Evolutionary conservation across 2,797 vertebrate species (phyloP).

Genomic region (Parauchenoglanis ngamensis): DNA sequence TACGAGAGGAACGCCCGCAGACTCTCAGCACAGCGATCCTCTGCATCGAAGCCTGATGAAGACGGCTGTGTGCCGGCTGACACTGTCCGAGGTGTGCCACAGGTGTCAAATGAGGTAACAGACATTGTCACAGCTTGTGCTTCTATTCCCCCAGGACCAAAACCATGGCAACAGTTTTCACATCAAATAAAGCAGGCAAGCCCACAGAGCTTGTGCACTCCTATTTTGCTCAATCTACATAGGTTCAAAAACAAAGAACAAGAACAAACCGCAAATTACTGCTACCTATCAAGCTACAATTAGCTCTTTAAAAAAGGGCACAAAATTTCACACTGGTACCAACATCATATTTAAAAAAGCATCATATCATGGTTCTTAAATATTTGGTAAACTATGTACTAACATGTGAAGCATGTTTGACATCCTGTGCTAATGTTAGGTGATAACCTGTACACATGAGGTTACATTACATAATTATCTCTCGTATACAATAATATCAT

Average conservation of each 20-base stretch:
- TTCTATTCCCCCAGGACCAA: constrained; percentile 71
- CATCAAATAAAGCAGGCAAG: constrained; percentile 58
- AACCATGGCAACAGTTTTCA: constrained; percentile 77
- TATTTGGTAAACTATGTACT: neutral
- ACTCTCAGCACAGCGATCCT: constrained; percentile 35
- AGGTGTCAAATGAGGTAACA: constrained; percentile 71
- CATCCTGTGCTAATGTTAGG: neutral
- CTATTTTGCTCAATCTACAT: constrained; percentile 49
- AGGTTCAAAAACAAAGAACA: constrained; percentile 44
- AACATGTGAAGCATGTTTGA: neutral
- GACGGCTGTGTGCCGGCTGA: constrained; percentile 25
- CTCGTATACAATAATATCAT: neutral
- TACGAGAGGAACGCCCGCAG: constrained; percentile 44
- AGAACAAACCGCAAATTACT: constrained; percentile 42
- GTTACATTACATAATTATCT: neutral
- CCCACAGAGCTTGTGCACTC: constrained; percentile 47
- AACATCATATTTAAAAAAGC: neutral
- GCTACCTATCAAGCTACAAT: constrained; percentile 20
- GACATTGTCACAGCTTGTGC: constrained; percentile 72
- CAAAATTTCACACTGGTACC: neutral
- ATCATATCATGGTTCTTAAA: neutral
- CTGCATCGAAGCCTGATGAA: constrained; percentile 27
- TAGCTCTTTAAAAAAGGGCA: neutral
- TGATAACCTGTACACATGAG: neutral
- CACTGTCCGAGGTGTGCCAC: constrained; percentile 64